These are phyloP conservation scores for Galagoides demidoff DNA, from an alignment of 2,797 vertebrate genomes.

Conservation along the genomic window DNA sequence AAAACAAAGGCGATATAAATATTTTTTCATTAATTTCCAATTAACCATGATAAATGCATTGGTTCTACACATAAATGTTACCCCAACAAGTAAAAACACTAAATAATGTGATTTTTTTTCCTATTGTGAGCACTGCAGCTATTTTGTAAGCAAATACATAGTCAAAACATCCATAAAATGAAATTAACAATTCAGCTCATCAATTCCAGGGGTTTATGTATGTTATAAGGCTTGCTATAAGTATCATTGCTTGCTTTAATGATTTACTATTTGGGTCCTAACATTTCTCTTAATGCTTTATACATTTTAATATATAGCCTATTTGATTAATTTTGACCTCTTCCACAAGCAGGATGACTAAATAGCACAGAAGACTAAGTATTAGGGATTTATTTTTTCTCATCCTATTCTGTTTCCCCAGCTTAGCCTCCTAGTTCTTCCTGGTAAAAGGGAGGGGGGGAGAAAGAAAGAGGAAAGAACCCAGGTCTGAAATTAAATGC, in stretches of 20 bases:
- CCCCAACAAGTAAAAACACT: slow-evolving; percentile 51
- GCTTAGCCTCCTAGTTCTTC: slow-evolving; percentile 25
- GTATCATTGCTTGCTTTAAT: slow-evolving; percentile 39
- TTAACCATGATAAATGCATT: slow-evolving; percentile 73
- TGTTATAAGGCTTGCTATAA: neutral
- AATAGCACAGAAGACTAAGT: neutral
- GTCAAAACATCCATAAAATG: slow-evolving; percentile 34
- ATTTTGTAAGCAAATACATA: slow-evolving; percentile 55
- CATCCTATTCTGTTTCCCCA: neutral
- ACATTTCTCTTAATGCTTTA: slow-evolving; percentile 43
- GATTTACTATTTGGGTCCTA: slow-evolving; percentile 34
- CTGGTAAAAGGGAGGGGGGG: neutral
- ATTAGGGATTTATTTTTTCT: slow-evolving; percentile 37
- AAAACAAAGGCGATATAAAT: slow-evolving; percentile 31
- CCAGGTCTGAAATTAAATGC: slow-evolving; percentile 58
- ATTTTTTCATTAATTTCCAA: slow-evolving; percentile 76
- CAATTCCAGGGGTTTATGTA: neutral
- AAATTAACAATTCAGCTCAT: slow-evolving; percentile 43
- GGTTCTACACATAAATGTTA: slow-evolving; percentile 58
- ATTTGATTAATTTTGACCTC: slow-evolving; percentile 35
- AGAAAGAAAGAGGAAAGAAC: neutral
- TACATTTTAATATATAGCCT: neutral
- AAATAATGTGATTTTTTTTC: slow-evolving; percentile 50
- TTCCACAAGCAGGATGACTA: slow-evolving; percentile 21
- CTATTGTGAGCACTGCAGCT: slow-evolving; percentile 47